Conservation (phyloP, 2,888 invertebrate species). For the Sphaeridia pumilis region DNA sequence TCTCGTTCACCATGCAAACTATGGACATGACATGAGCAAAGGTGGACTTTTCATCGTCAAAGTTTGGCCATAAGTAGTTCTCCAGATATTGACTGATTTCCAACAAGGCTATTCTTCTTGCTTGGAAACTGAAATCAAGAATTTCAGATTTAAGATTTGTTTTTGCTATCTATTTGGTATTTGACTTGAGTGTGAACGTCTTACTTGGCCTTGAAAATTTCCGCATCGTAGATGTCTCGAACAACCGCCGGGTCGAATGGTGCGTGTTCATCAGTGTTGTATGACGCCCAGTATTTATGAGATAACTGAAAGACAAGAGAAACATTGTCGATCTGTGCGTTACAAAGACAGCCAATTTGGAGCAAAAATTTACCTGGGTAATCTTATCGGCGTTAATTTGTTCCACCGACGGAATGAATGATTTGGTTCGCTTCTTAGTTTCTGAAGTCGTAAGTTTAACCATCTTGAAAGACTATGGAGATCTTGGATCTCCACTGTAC, state of each 20-base stretch:
- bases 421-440: conserved; percentile 25
- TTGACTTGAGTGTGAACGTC: background rate
- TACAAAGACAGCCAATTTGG: no score
- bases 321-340: no score
- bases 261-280: conserved; percentile 58
- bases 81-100: conserved; percentile 97
- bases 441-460: conserved; percentile 33
- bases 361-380: conserved; percentile 55
- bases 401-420: conserved; percentile 57
- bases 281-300: conserved; percentile 84
- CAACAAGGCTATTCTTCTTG: conserved; percentile 84
- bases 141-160: background rate
- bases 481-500: background rate
- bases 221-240: conserved; percentile 76
- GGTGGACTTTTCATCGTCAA: conserved; percentile 57
- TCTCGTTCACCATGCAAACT: conserved; percentile 97
- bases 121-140: conserved; percentile 50
- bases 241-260: conserved; percentile 66
- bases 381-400: conserved; percentile 84
- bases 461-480: conserved; percentile 25
- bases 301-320: conserved; percentile 66
- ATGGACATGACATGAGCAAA: conserved; percentile 91
- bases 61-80: conserved; percentile 94
- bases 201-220: conserved; percentile 69
- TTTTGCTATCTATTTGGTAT: background rate